Evolutionary conservation across 2,888 invertebrate species (phyloP).

Genomic region (Sminthurides aquaticus): DNA sequence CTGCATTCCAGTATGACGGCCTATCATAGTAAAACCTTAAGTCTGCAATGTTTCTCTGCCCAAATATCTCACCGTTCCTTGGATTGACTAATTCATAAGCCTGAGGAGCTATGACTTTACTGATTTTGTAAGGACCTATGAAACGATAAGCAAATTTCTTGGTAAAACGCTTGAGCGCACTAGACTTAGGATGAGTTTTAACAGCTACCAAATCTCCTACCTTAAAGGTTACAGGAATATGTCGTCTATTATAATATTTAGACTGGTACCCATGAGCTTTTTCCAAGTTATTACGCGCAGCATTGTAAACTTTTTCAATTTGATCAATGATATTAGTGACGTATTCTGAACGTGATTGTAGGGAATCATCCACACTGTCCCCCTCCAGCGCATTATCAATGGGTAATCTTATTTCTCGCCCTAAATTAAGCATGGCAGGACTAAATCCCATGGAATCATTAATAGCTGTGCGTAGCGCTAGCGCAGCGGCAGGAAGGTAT

Average conservation of each 20-base stretch:
- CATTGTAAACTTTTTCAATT: not conserved
- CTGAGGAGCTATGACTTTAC: not conserved
- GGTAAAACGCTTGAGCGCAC: constrained; percentile 13
- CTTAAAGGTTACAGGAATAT: not conserved
- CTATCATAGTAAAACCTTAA: not conserved
- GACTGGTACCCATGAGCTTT: constrained; percentile 19
- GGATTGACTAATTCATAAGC: not conserved
- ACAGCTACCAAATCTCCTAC: constrained; percentile 27
- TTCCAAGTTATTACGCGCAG: constrained; percentile 3
- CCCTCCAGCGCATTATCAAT: constrained; percentile 20
- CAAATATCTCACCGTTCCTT: not conserved
- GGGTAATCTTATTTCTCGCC: constrained; percentile 24
- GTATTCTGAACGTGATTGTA: not conserved
- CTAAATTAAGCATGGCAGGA: constrained; percentile 26
- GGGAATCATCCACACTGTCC: not conserved
- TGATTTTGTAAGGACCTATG: constrained; percentile 14
- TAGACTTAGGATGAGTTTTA: constrained; percentile 20
- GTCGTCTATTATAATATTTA: constrained; percentile 10
- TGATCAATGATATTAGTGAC: not conserved
- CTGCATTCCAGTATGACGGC: not conserved
- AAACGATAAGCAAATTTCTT: constrained; percentile 18
- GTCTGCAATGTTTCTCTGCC: not conserved
- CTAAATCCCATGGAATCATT: constrained; percentile 28
- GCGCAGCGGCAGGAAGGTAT: constrained; percentile 12
- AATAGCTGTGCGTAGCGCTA: constrained; percentile 26